These are phyloP conservation scores for Microcebus griseorufus DNA, from an alignment of 2,113 vertebrate species.

Conservation along the genomic window DNA sequence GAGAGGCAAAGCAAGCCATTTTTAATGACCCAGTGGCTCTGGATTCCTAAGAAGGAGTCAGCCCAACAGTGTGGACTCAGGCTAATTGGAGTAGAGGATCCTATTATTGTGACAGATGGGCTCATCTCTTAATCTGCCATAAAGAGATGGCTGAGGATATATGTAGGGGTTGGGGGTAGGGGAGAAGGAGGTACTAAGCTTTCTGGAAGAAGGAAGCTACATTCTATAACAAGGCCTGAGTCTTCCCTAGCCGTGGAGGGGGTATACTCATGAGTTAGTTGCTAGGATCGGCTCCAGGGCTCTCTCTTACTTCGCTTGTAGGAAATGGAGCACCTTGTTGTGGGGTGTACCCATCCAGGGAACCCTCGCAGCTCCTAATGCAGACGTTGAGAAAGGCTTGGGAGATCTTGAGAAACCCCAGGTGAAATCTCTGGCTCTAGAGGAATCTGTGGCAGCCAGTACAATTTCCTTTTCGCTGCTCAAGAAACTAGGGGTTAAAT, in stretches of 20 bases:
- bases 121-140: neutral
- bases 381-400: neutral
- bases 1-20: neutral
- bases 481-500: neutral
- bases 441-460: neutral
- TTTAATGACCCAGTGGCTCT: neutral
- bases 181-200: neutral
- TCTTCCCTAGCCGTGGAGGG: neutral
- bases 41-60: slow-evolving; percentile 1
- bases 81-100: neutral
- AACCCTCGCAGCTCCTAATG: neutral
- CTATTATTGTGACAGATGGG: neutral
- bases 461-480: neutral
- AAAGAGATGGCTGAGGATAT: neutral
- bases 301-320: neutral
- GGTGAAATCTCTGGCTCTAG: neutral
- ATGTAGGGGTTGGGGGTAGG: neutral
- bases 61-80: neutral
- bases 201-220: neutral
- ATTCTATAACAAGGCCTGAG: neutral
- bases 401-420: neutral
- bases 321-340: neutral
- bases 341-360: neutral
- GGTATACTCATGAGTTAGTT: neutral
- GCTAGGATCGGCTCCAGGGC: neutral